These are phyloP conservation scores for Drosophila simulans DNA, from an alignment of 1,140 invertebrate genomes.

Conservation along the genomic window DNA sequence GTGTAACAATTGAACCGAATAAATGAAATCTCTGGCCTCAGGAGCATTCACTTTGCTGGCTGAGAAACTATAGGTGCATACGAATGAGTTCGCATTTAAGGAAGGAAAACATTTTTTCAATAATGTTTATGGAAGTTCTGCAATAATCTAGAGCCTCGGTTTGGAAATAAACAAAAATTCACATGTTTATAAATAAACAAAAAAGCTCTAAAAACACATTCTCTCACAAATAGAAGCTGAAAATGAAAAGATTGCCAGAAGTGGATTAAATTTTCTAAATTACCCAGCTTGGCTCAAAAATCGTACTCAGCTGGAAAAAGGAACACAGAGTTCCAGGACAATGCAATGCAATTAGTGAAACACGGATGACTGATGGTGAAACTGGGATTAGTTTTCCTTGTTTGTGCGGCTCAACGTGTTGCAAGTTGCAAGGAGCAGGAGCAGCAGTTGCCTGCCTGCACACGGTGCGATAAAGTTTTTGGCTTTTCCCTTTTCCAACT, in stretches of 20 bases:
- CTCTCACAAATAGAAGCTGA: no score
- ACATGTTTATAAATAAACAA: background rate
- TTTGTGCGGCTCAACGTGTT: slow-evolving; percentile 30
- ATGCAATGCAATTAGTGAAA: slow-evolving; percentile 19
- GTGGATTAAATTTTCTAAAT: background rate
- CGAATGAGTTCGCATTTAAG: background rate
- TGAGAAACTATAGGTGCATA: slow-evolving; percentile 25
- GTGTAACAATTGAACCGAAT: slow-evolving; percentile 73
- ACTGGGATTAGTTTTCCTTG: slow-evolving; percentile 28
- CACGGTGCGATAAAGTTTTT: slow-evolving; percentile 33
- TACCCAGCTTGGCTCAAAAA: background rate
- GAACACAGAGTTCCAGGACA: background rate
- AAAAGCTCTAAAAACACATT: background rate
- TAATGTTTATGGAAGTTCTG: background rate
- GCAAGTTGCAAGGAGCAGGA: slow-evolving; percentile 1
- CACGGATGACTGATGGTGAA: slow-evolving; percentile 15
- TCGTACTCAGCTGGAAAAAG: background rate
- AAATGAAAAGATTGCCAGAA: background rate
- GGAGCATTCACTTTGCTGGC: slow-evolving; percentile 12
- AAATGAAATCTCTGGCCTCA: slow-evolving; percentile 65
- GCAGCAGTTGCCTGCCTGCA: slow-evolving; percentile 36
- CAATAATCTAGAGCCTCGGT: no score
- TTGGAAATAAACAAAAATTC: background rate
- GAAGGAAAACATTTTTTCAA: background rate
- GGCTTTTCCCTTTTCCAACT: slow-evolving; percentile 15